Conservation (phyloP, 2,888 invertebrate species). For the Vanessa cardui region DNA sequence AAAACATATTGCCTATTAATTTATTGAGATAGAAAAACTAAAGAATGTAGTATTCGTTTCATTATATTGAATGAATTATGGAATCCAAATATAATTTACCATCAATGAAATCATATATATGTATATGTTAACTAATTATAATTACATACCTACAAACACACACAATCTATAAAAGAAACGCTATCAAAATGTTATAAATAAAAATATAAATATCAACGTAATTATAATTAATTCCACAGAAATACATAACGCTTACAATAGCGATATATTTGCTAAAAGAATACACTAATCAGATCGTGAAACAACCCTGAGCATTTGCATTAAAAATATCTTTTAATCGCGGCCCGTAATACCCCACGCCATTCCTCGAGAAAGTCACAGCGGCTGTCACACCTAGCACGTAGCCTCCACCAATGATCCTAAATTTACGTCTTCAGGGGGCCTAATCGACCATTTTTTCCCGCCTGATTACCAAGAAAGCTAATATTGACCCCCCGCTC, state of each 20-base stretch:
- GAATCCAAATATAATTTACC: too few species aligned
- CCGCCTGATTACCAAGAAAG: constrained; percentile 80
- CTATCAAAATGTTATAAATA: too few species aligned
- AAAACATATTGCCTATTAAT: too few species aligned
- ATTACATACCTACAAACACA: too few species aligned
- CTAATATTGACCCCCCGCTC: constrained; percentile 80
- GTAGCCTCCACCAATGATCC: constrained; percentile 72
- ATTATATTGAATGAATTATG: too few species aligned
- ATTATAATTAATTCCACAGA: too few species aligned
- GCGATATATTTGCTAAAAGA: background rate
- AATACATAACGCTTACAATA: background rate
- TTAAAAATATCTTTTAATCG: constrained; percentile 54
- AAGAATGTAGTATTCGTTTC: too few species aligned
- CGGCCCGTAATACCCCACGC: constrained; percentile 46
- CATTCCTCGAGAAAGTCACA: constrained; percentile 55
- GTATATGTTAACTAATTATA: too few species aligned
- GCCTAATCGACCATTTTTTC: constrained; percentile 81
- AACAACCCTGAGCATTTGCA: constrained; percentile 27
- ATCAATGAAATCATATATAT: too few species aligned
- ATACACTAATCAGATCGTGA: constrained; percentile 19
- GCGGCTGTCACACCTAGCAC: constrained; percentile 58
- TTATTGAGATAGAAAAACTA: too few species aligned
- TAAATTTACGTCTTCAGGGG: constrained; percentile 78
- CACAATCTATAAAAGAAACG: too few species aligned
- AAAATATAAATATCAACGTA: too few species aligned